These are phyloP conservation scores for Trichonephila clavata DNA, from an alignment of 1,140 invertebrate species.

Conservation along the genomic window DNA sequence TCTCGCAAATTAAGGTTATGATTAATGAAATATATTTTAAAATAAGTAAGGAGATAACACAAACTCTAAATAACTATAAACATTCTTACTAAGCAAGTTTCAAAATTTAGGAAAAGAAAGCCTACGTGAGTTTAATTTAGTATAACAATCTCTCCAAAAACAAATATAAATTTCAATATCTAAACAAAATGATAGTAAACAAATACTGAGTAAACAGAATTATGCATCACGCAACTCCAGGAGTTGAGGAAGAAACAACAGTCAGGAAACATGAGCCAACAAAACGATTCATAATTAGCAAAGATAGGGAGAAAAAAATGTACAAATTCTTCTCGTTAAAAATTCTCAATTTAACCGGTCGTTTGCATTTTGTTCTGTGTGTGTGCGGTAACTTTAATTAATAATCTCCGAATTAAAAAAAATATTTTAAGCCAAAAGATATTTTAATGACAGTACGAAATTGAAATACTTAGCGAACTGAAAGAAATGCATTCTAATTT, in stretches of 20 bases:
- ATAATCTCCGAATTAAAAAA: slow-evolving; percentile 47
- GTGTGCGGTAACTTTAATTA: slow-evolving; percentile 37
- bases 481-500: slow-evolving; percentile 18
- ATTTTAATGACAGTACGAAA: slow-evolving; percentile 56
- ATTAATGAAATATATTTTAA: no score
- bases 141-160: no score
- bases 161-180: no score
- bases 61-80: no score
- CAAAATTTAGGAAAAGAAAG: no score
- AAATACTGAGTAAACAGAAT: neutral
- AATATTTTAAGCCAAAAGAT: slow-evolving; percentile 39
- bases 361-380: neutral
- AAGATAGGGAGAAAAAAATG: neutral
- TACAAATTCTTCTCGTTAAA: neutral
- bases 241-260: neutral
- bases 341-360: neutral
- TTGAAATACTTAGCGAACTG: neutral
- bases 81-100: no score
- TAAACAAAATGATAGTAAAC: no score
- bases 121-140: no score
- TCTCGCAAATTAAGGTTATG: no score
- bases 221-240: neutral
- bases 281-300: neutral
- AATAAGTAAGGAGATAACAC: no score
- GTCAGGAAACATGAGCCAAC: neutral